Base-by-base conservation (phyloP, 1,140 invertebrate species). In the Penaeus vannamei region DNA sequence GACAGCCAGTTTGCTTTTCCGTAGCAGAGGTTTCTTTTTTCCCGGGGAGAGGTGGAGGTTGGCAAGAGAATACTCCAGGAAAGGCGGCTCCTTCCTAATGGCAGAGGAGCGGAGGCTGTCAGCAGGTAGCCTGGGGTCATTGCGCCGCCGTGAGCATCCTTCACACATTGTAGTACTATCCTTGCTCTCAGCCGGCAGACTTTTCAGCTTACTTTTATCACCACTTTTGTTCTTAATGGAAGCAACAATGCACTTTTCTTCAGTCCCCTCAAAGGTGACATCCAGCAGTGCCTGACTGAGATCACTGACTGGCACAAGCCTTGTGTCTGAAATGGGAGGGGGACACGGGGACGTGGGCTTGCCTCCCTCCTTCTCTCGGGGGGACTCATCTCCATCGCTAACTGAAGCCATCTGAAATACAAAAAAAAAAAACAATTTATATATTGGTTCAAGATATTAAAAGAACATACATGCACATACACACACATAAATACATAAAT, bases 41-140 rank as follows among this genome's bases (percentile, higher is more conserved):
- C 72, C 87, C 5, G 89, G 90, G 19, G 90, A 91, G n/a, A 90
- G 90, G 46, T 89, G 82, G 12, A 89, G 82, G 29, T 89, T 89
- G 53, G 87, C 87, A 12, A 89, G 60, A 19, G 87, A 84, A 32
- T 89, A 89, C 36, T 89, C 87, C 32, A 89, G 42, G 20, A 85
- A 64, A 26, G 87, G 87, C 12, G 87, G 87, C 23, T 89, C 64
- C 53, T 53, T 84, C 2, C 32, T 60, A 0, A 36, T 29, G 2
- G 17, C 53, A 19, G 66, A 59, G 2, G 66, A 62, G 19, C 46
- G 69, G 1, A 20, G 14, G 19, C 64, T 77, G 17, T 36, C 23
- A 26, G 46, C 46, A 7, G 32, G 42, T 5, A 36, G 12, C 26
- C 61, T 12, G 19, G 22, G 69, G 17, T 84, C 87, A 66, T 36